Percentiles rank a stretch among this genome's conserved stretches.
phyloP scores from a whole-genome alignment of 2,113 vertebrate genomes.

The Raja brachyura region DNA sequence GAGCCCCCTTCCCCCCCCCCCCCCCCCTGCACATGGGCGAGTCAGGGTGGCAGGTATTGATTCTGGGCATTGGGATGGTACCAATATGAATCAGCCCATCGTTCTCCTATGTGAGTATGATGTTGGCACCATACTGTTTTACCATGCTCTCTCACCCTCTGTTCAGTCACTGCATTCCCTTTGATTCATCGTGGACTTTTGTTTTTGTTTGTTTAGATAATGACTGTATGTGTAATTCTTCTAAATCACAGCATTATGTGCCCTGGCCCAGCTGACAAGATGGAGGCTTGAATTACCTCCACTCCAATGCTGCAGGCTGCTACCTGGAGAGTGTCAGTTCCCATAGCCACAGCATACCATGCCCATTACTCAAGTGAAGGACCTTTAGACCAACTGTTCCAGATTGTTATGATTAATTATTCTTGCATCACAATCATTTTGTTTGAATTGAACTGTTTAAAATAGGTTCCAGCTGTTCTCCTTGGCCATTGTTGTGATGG shows the following conservation, averaged over 20 bases:
- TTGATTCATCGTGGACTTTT: neutral
- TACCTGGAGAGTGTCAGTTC: constrained; percentile 32
- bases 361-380: constrained; percentile 29
- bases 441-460: constrained; percentile 38
- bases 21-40: too few relatives aligned
- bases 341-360: neutral
- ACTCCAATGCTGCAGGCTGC: neutral
- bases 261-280: neutral
- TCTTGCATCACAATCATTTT: constrained; percentile 36
- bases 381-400: constrained; percentile 24
- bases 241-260: neutral
- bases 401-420: constrained; percentile 38
- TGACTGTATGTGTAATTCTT: neutral
- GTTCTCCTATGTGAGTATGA: neutral
- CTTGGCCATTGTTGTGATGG: constrained; percentile 37
- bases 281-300: neutral
- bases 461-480: constrained; percentile 38
- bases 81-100: too few relatives aligned
- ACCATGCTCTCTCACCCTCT: neutral
- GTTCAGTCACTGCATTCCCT: neutral
- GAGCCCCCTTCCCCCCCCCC: too few relatives aligned
- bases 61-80: too few relatives aligned
- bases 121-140: neutral
- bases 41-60: too few relatives aligned
- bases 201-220: constrained; percentile 15